phyloP scores from a whole-genome alignment of 2,113 vertebrate species.

The Tinamus guttatus region DNA sequence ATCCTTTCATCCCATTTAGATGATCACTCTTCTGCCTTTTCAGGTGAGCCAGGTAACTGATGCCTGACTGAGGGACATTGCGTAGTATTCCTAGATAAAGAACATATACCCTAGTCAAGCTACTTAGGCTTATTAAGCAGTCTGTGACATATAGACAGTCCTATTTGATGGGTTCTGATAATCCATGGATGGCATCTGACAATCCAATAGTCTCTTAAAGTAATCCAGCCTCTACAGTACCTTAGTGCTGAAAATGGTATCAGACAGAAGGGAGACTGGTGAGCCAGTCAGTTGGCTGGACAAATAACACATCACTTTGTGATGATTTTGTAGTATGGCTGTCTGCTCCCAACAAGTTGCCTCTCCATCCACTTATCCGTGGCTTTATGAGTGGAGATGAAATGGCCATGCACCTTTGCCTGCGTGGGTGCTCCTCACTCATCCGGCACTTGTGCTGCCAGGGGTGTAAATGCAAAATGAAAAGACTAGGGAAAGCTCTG shows the following conservation, averaged over 20 bases:
- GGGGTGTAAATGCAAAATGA: not conserved
- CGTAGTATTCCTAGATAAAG: not conserved
- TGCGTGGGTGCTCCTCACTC: not conserved
- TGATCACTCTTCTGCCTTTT: not conserved
- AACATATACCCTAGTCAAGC: not conserved
- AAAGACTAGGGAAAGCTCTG: not conserved
- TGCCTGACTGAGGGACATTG: not conserved
- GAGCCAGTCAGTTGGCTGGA: not conserved
- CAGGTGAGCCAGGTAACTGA: not conserved
- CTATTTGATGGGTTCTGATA: not conserved
- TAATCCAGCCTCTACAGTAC: not conserved
- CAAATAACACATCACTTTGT: not conserved
- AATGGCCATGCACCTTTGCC: not conserved
- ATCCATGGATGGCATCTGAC: not conserved
- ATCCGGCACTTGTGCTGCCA: not conserved
- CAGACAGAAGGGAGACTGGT: rapidly evolving
- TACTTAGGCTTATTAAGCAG: not conserved
- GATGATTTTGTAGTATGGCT: not conserved
- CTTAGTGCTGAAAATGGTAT: not conserved
- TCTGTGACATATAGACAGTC: not conserved
- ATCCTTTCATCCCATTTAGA: not conserved
- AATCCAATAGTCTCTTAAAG: not conserved
- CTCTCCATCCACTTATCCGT: not conserved
- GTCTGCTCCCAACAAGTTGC: not conserved
- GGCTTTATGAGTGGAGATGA: not conserved